A percentile compares a stretch with the other conserved stretches of the same genome.
Evolutionary conservation across 1,140 invertebrate genomes (phyloP).

Genomic region (Drosophila equinoxialis): DNA sequence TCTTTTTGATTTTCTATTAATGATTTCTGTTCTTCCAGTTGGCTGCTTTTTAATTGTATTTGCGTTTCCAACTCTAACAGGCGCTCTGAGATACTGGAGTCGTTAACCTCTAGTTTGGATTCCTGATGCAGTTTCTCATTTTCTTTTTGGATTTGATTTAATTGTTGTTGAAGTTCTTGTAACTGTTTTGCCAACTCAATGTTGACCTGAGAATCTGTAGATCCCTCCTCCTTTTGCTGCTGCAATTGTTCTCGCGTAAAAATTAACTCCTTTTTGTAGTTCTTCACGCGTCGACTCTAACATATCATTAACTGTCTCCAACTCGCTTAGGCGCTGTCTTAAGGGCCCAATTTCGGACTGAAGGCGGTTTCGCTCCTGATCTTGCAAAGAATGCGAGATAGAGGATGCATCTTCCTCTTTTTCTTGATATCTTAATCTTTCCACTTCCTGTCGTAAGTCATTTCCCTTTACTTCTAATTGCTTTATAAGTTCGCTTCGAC

Average conservation of each 20-base stretch:
- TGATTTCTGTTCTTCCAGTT: slow-evolving; percentile 80
- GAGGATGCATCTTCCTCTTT: background rate
- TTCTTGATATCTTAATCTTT: slow-evolving; percentile 12
- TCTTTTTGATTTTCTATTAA: slow-evolving; percentile 83
- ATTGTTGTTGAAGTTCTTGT: slow-evolving; percentile 62
- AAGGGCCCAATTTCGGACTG: slow-evolving; percentile 43
- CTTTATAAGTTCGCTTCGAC: slow-evolving; percentile 45
- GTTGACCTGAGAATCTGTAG: slow-evolving; percentile 66
- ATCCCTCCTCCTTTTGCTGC: slow-evolving; percentile 89
- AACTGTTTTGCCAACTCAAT: slow-evolving; percentile 77
- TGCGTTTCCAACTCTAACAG: slow-evolving; percentile 83
- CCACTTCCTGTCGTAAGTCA: slow-evolving; percentile 42
- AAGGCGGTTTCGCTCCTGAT: slow-evolving; percentile 44
- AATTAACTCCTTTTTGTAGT: slow-evolving; percentile 63
- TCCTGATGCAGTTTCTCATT: slow-evolving; percentile 37
- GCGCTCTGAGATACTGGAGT: slow-evolving; percentile 76
- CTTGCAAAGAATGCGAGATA: slow-evolving; percentile 24
- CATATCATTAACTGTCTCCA: slow-evolving; percentile 56
- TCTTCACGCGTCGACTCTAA: slow-evolving; percentile 65
- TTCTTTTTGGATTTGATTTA: slow-evolving; percentile 45
- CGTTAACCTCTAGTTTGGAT: slow-evolving; percentile 60
- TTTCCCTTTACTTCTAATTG: slow-evolving; percentile 50
- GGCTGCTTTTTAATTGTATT: slow-evolving; percentile 83
- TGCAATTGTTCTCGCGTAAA: slow-evolving; percentile 83
- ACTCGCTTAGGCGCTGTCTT: slow-evolving; percentile 45